Evolutionary conservation across 2,797 vertebrate species (phyloP).

Genomic region (Ficedula albicollis): DNA sequence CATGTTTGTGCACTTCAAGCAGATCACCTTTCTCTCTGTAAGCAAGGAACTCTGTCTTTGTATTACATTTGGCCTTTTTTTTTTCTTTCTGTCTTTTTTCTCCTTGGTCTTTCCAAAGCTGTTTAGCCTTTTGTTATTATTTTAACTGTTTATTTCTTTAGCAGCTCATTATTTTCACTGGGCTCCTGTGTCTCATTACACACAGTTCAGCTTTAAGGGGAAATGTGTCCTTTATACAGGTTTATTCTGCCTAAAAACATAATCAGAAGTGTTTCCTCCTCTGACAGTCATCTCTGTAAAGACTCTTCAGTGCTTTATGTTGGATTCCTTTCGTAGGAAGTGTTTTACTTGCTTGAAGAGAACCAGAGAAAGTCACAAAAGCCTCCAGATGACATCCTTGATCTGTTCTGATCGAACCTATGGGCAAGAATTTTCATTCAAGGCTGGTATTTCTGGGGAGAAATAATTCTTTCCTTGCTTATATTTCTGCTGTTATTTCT

Average conservation of each 20-base stretch:
- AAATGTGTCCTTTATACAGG: not conserved
- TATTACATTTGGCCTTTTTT: not conserved
- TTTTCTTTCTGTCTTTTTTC: not conserved
- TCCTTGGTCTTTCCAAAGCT: not conserved
- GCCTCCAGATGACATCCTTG: not conserved
- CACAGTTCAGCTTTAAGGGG: conserved; percentile 12
- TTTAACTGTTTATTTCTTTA: conserved; percentile 64
- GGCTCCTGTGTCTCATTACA: conserved; percentile 57
- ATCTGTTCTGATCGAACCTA: not conserved
- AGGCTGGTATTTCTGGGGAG: conserved; percentile 49
- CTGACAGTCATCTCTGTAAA: not conserved
- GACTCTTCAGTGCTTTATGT: not conserved
- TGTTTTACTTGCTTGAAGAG: not conserved
- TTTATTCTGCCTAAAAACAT: conserved; percentile 23
- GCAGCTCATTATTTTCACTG: conserved; percentile 60
- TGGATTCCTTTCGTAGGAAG: not conserved
- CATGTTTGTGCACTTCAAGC: conserved; percentile 36
- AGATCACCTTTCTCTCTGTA: conserved; percentile 2
- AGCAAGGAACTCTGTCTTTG: not conserved
- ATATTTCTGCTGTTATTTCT: conserved; percentile 46
- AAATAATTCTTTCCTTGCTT: conserved; percentile 64
- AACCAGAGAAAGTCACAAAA: not conserved
- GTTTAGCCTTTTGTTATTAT: conserved; percentile 40
- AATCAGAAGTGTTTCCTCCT: conserved; percentile 2
- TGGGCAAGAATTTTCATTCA: conserved; percentile 51